These are phyloP conservation scores for Girardia tigrina DNA, from an alignment of 2,888 invertebrate species.

Conservation along the genomic window DNA sequence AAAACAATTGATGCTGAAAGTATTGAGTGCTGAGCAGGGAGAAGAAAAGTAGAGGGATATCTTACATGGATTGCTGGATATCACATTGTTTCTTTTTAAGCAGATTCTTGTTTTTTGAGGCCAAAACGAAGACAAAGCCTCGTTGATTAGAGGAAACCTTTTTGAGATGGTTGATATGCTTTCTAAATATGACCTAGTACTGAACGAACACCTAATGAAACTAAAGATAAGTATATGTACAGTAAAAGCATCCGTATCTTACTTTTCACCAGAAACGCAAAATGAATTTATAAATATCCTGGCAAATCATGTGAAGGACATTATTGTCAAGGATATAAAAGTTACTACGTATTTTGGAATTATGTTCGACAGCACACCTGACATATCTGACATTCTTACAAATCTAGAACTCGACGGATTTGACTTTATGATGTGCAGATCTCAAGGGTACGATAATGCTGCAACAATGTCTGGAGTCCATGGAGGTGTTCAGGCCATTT, in stretches of 20 bases:
- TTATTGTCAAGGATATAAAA: not conserved
- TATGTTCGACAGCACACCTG: constrained; percentile 1
- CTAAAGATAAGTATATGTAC: not conserved
- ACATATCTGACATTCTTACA: not conserved
- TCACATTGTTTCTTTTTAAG: not conserved
- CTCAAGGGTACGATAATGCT: constrained; percentile 1
- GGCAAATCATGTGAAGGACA: not conserved
- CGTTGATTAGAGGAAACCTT: constrained; percentile 14
- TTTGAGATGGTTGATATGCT: not conserved
- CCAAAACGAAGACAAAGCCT: not conserved
- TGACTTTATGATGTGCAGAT: no score
- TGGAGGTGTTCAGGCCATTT: constrained; percentile 20
- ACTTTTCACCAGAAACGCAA: not conserved
- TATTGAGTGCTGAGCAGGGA: not conserved
- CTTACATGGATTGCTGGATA: not conserved
- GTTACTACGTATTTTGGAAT: not conserved
- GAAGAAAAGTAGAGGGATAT: not conserved
- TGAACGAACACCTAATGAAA: not conserved
- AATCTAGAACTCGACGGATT: not conserved
- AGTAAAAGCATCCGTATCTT: not conserved
- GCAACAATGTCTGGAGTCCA: constrained; percentile 16
- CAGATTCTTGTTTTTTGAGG: not conserved
- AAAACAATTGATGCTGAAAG: not conserved
- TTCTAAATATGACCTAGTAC: not conserved
- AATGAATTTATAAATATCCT: not conserved